A percentile compares a stretch with the other conserved stretches of the same genome.
Evolutionary conservation across 2,888 invertebrate genomes (phyloP).

Genomic region (Diarsia mendica): DNA sequence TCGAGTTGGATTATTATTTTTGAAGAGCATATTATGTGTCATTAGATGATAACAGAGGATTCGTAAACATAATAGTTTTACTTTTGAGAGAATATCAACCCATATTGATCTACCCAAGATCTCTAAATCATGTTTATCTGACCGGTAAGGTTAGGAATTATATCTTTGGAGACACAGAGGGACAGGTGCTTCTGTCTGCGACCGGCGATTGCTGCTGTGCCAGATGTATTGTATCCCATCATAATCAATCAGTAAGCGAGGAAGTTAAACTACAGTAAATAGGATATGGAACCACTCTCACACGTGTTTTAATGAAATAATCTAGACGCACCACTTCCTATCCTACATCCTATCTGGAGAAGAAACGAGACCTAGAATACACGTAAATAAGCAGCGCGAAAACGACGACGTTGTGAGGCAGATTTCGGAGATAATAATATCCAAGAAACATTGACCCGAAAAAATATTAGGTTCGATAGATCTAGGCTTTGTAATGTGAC

Average conservation of each 20-base stretch:
- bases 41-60: not conserved
- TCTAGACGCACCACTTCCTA: not conserved
- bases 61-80: not conserved
- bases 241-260: not conserved
- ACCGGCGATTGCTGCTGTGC: not conserved
- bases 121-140: not conserved
- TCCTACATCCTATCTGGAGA: not conserved
- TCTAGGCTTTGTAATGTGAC: not conserved
- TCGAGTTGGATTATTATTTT: not conserved
- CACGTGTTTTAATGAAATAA: not conserved
- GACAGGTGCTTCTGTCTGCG: not conserved
- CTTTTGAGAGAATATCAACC: not conserved
- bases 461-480: not conserved
- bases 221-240: not conserved
- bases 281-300: not conserved
- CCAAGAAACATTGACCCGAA: not conserved
- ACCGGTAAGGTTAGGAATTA: not conserved
- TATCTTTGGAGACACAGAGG: not conserved
- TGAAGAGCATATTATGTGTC: slow-evolving; percentile 12
- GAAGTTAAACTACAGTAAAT: not conserved
- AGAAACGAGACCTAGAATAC: not conserved
- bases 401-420: not conserved
- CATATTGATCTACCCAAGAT: not conserved
- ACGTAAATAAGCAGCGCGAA: not conserved
- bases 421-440: not conserved